Base-by-base conservation (phyloP, 2,888 invertebrate species). In the Schizotus pectinicornis region DNA sequence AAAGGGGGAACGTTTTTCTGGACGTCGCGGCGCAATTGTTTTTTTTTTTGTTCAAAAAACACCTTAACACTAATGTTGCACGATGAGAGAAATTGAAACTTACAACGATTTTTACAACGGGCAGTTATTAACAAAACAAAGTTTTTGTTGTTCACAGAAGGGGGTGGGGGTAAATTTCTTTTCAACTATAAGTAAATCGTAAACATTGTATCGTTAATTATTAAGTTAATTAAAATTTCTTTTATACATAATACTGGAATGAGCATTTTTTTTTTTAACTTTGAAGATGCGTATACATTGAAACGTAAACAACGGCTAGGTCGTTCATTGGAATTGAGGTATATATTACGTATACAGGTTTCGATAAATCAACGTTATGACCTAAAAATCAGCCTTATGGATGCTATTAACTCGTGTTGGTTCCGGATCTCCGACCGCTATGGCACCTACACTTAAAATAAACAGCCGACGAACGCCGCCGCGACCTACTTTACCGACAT, bases 341-440 rank as follows among this genome's bases (percentile, higher is more conserved):
- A 85, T 83, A 79, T 76, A 69, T 85, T 85, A 85, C 85, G 85
- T 85, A 85, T 85, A 85, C 85, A 82, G 80, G 83, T 80, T 82
- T 70, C 50, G 58, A 63, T 54, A 61, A 67, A 59, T 36, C 45
- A 59, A 56, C 34, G 43, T 50, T 43, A 9, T 42, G 11, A 35
- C 22, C 37, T 43, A 41, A 37, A 53, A 54, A 49, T 58, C 58
- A 58, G 58, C 58, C 58, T 58, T 58, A 47, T 50, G n/a, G 38
- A 42, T 36, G 36, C 14, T 8, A 37, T 45, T 35, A 22, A 22
- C 22, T 22, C 22, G 22, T 22, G 22, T 22, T 22, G 22, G 22
- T 22, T 22, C 22, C 22, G 2, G 22, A 22, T 22, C 22, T 3
- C 5, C 22, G 22, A 22, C 22, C 5, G 22, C 36, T 36, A 11